A percentile compares a stretch with the other conserved stretches of the same genome.
phyloP scores from a whole-genome alignment of 2,113 vertebrate species.

The Alligator sinensis region DNA sequence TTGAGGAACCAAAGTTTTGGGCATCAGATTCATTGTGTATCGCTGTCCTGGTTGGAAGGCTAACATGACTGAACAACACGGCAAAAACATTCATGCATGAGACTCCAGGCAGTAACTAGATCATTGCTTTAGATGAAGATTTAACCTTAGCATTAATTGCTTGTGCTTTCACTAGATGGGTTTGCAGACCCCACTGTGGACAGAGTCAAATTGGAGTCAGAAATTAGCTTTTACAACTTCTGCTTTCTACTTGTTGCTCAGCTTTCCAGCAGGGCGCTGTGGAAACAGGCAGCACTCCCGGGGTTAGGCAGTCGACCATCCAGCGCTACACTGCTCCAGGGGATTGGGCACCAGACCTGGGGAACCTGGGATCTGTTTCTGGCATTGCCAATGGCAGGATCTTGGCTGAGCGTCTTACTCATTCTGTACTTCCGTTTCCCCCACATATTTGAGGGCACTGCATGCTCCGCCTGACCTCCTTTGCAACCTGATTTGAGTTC shows the following conservation, averaged over 20 bases:
- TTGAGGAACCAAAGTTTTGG: neutral
- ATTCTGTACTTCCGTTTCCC: neutral
- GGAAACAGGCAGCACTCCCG: neutral
- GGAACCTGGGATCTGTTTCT: neutral
- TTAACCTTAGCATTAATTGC: neutral
- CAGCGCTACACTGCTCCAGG: accelerated
- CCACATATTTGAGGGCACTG: neutral
- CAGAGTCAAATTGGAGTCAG: neutral
- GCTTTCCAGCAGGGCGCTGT: neutral
- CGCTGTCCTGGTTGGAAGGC: neutral
- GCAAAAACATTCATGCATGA: neutral
- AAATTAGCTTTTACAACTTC: neutral
- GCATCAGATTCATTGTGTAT: neutral
- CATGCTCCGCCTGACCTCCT: neutral
- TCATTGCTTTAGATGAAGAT: neutral
- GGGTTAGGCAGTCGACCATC: neutral
- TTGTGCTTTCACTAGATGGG: neutral
- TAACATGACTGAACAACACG: neutral
- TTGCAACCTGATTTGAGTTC: neutral
- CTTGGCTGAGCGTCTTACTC: neutral
- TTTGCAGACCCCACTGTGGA: neutral
- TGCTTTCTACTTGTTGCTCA: neutral
- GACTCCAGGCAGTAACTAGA: neutral
- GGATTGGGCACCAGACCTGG: neutral
- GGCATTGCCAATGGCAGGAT: neutral